Evolutionary conservation across 2,888 invertebrate species (phyloP).

Genomic region (Leptinotarsa peninsularis): DNA sequence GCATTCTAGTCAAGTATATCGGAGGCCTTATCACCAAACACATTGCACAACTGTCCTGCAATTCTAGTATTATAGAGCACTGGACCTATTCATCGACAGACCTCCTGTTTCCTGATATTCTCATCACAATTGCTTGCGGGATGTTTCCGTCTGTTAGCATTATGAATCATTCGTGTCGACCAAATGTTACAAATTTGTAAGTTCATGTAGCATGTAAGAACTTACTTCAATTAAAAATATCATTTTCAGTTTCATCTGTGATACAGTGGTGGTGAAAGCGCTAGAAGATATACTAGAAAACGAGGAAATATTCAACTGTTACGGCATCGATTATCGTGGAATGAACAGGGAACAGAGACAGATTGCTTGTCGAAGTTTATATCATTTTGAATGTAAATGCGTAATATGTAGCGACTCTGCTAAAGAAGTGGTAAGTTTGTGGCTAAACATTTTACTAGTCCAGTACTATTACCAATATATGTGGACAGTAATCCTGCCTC

Average conservation of each 20-base stretch:
- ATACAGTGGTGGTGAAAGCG: slow-evolving; percentile 78
- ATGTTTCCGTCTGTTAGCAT: slow-evolving; percentile 89
- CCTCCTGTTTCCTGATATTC: slow-evolving; percentile 56
- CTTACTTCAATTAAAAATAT: slow-evolving; percentile 3
- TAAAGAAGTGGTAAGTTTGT: slow-evolving; percentile 56
- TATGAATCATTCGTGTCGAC: slow-evolving; percentile 94
- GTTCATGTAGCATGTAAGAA: slow-evolving; percentile 32
- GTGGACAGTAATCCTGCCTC: too few species aligned
- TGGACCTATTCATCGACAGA: slow-evolving; percentile 58
- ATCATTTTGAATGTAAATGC: slow-evolving; percentile 85
- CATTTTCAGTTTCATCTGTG: slow-evolving; percentile 76
- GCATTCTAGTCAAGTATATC: slow-evolving; percentile 62
- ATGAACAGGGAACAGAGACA: slow-evolving; percentile 74
- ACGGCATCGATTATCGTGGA: slow-evolving; percentile 81
- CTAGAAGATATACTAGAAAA: slow-evolving; percentile 73
- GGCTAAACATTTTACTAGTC: too few species aligned
- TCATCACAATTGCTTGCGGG: slow-evolving; percentile 74
- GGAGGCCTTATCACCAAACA: slow-evolving; percentile 80
- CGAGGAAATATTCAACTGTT: slow-evolving; percentile 86
- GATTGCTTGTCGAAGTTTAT: slow-evolving; percentile 74
- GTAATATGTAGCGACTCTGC: slow-evolving; percentile 71
- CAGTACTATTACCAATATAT: too few species aligned
- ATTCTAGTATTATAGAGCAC: slow-evolving; percentile 62
- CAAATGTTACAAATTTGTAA: slow-evolving; percentile 82
- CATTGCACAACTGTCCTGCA: slow-evolving; percentile 78